Evolutionary conservation across 2,113 vertebrate genomes (phyloP).

Genomic region (Grantiella picta): DNA sequence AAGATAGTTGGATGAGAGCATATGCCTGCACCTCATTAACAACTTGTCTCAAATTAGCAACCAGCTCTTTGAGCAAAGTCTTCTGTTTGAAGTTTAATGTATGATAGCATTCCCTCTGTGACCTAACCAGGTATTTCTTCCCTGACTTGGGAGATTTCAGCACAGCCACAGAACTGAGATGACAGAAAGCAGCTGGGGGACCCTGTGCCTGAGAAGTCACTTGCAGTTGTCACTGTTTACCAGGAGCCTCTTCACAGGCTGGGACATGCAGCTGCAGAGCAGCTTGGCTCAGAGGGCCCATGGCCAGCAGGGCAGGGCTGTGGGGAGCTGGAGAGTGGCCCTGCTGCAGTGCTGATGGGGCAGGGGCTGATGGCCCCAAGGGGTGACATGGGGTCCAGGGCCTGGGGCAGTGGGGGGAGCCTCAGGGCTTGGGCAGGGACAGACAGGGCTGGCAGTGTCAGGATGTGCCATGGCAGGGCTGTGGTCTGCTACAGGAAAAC

Average conservation of each 20-base stretch:
- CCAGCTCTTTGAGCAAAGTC: background rate
- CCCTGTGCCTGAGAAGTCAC: background rate
- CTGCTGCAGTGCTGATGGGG: background rate
- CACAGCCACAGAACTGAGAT: background rate
- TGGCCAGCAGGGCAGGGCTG: background rate
- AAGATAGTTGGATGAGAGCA: background rate
- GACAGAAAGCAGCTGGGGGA: background rate
- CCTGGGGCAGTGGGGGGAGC: accelerated
- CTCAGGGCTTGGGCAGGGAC: background rate
- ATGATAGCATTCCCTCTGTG: background rate
- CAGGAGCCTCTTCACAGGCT: background rate
- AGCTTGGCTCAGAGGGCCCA: background rate
- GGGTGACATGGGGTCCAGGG: background rate
- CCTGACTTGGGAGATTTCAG: background rate
- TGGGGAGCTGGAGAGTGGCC: background rate
- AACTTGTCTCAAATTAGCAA: background rate
- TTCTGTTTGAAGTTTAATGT: background rate
- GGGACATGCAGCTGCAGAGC: accelerated
- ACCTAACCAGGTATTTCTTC: background rate
- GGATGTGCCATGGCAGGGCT: background rate
- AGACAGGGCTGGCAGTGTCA: background rate
- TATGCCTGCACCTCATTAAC: background rate
- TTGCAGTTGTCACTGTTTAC: background rate
- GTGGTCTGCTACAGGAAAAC: background rate
- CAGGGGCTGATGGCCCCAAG: background rate